These are phyloP conservation scores for Carabus problematicus DNA, from an alignment of 2,888 invertebrate genomes.

Conservation along the genomic window DNA sequence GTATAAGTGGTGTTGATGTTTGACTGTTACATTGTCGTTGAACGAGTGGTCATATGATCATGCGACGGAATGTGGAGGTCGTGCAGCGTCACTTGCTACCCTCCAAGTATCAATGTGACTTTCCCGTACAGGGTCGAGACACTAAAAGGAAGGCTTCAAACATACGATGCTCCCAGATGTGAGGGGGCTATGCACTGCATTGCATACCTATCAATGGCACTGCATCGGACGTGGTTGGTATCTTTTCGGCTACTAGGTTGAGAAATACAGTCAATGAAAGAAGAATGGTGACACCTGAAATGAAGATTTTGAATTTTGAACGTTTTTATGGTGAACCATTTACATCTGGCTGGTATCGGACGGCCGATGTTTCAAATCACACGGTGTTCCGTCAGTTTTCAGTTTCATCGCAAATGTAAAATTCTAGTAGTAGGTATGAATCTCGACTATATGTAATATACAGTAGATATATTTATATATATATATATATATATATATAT, in stretches of 20 bases:
- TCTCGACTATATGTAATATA: too few species aligned
- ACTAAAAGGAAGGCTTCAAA: conserved; percentile 57
- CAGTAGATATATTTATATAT: too few species aligned
- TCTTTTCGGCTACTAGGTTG: conserved; percentile 96
- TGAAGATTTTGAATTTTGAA: conserved; percentile 59
- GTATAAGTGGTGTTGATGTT: conserved; percentile 7
- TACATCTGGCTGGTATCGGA: too few species aligned
- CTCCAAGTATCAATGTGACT: conserved; percentile 63
- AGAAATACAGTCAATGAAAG: conserved; percentile 98
- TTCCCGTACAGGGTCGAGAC: conserved; percentile 53
- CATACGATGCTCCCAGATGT: conserved; percentile 59
- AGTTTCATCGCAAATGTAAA: too few species aligned
- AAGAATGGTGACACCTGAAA: conserved; percentile 93
- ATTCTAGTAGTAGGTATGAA: too few species aligned
- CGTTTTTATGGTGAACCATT: conserved; percentile 46
- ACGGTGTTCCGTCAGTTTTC: too few species aligned
- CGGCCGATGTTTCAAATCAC: too few species aligned
- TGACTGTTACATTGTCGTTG: conserved; percentile 23
- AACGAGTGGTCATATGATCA: conserved; percentile 39
- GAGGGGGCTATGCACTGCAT: conserved; percentile 41
- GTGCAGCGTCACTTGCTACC: conserved; percentile 50
- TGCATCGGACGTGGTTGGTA: conserved; percentile 87
- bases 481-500: too few species aligned
- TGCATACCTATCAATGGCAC: conserved; percentile 80
- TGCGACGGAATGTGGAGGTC: conserved; percentile 42